Percentiles rank a stretch among this genome's conserved stretches.
Evolutionary conservation across 2,888 invertebrate species (phyloP).

Genomic region (Cantharis rustica): DNA sequence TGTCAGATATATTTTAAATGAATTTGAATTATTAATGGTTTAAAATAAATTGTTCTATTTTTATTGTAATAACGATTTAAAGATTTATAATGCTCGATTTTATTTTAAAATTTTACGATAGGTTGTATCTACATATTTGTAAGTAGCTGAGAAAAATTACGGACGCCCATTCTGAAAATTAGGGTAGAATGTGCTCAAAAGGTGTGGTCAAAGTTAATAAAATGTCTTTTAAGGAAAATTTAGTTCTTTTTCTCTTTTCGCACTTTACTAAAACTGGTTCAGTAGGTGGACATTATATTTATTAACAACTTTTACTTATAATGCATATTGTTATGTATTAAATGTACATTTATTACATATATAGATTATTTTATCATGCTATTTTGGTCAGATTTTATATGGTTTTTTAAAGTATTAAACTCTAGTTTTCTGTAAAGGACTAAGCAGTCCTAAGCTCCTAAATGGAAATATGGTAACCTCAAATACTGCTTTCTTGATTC

Average conservation of each 20-base stretch:
- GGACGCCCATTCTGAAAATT: background rate
- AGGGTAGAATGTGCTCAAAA: background rate
- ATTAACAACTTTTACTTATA: background rate
- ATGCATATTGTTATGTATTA: background rate
- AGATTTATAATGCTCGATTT: background rate
- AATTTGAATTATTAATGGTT: too few species aligned
- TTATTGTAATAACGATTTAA: background rate
- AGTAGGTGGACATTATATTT: background rate
- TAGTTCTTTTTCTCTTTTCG: background rate
- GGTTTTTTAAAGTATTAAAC: background rate
- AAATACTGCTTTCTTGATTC: background rate
- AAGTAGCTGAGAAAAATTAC: background rate
- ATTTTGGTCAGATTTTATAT: background rate
- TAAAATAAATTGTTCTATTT: too few species aligned
- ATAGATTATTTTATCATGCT: too few species aligned
- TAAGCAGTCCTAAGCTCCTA: too few species aligned
- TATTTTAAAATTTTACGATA: background rate
- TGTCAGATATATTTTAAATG: too few species aligned
- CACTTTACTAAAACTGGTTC: background rate
- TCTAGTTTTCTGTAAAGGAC: too few species aligned
- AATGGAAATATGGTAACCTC: too few species aligned
- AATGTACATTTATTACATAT: too few species aligned
- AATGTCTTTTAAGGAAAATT: background rate
- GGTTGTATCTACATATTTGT: background rate
- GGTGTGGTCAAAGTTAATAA: background rate